Conservation (phyloP, 2,888 invertebrate species). For the Pheosia gnoma region DNA sequence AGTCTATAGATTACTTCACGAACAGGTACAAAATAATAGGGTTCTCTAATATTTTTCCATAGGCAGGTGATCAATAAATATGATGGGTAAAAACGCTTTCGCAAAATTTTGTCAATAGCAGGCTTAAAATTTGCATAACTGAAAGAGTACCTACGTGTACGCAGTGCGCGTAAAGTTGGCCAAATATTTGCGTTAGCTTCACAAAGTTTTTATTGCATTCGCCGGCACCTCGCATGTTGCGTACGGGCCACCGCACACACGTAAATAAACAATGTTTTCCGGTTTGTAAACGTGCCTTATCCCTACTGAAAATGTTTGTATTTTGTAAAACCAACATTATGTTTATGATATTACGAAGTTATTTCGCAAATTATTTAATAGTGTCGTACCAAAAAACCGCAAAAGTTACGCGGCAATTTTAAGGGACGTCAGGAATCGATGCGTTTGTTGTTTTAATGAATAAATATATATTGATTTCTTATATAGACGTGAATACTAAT, state of each 20-base stretch:
- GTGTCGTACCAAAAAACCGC: not conserved
- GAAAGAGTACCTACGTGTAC: constrained; percentile 44
- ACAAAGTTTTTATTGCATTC: constrained; percentile 44
- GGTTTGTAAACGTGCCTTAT: constrained; percentile 20
- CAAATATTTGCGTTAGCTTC: constrained; percentile 46
- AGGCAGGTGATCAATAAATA: too few species aligned
- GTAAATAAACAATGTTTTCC: constrained; percentile 34
- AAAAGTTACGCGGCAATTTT: too few species aligned
- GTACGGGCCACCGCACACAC: constrained; percentile 8
- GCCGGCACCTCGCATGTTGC: constrained; percentile 31
- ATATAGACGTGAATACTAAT: too few species aligned
- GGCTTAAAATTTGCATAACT: constrained; percentile 50
- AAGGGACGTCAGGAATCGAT: too few species aligned
- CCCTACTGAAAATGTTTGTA: constrained; percentile 15
- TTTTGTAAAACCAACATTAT: constrained; percentile 7
- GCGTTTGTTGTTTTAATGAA: too few species aligned
- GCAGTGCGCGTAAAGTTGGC: constrained; percentile 40
- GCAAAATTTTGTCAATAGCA: constrained; percentile 40
- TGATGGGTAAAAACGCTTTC: constrained; percentile 4
- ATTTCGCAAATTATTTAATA: not conserved
- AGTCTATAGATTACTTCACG: too few species aligned
- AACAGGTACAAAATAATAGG: too few species aligned
- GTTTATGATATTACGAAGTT: not conserved
- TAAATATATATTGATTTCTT: too few species aligned
- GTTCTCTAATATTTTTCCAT: too few species aligned